Evolutionary conservation across 2,113 vertebrate species (phyloP).

Genomic region (Larimichthys crocea): DNA sequence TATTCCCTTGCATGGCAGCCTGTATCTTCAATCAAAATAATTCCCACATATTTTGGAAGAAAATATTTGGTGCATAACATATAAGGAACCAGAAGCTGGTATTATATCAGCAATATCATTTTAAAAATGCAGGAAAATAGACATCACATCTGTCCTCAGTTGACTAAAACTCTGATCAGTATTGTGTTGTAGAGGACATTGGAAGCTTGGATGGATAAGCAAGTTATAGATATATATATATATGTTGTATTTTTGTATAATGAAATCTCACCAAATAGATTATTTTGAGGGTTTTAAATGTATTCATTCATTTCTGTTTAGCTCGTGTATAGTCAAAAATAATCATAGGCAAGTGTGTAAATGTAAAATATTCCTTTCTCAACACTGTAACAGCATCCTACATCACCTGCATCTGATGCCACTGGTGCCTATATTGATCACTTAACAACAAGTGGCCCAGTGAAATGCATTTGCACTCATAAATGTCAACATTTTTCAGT

Average conservation of each 20-base stretch:
- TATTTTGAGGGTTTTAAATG: background rate
- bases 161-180: background rate
- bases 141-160: background rate
- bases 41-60: background rate
- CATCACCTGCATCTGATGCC: conserved; percentile 34
- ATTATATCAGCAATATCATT: background rate
- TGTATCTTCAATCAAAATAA: background rate
- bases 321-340: conserved; percentile 18
- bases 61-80: background rate
- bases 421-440: conserved; percentile 61
- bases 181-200: background rate
- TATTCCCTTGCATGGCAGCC: background rate
- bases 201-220: background rate
- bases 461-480: conserved; percentile 73
- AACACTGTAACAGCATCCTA: conserved; percentile 23
- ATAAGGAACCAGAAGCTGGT: background rate
- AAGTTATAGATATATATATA: no score
- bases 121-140: background rate
- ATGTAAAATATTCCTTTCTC: conserved; percentile 42
- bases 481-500: conserved; percentile 69
- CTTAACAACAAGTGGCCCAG: conserved; percentile 71
- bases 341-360: conserved; percentile 32
- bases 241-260: background rate
- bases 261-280: background rate
- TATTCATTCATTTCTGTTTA: background rate